These are phyloP conservation scores for Euura saliciscinereae DNA, from an alignment of 1,140 invertebrate species.

Conservation along the genomic window DNA sequence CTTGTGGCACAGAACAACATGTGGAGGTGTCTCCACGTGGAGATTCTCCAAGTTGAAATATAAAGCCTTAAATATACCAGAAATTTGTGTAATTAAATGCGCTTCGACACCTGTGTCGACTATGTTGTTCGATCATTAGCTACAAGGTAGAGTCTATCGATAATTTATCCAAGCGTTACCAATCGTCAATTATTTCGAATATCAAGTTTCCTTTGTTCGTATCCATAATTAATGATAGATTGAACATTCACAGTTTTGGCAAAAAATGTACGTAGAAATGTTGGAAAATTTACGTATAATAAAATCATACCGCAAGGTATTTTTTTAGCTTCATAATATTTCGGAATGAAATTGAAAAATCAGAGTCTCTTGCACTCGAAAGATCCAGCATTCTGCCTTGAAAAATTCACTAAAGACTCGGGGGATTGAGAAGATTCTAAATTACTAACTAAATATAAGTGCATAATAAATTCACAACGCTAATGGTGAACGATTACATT, in stretches of 20 bases:
- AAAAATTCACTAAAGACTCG: neutral
- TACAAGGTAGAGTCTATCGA: neutral
- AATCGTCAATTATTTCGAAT: neutral
- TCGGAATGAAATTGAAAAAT: too few species aligned
- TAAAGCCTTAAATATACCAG: neutral
- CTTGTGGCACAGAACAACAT: neutral
- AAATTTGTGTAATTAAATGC: neutral
- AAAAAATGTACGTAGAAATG: neutral
- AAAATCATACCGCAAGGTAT: too few species aligned
- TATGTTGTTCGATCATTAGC: neutral
- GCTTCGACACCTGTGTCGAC: neutral
- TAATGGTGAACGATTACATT: neutral
- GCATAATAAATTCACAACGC: neutral
- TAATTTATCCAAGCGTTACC: neutral
- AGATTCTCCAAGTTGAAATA: neutral
- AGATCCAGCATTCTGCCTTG: conserved; percentile 8
- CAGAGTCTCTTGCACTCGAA: neutral
- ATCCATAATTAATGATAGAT: too few species aligned
- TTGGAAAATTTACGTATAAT: neutral
- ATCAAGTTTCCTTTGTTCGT: neutral
- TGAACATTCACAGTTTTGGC: neutral
- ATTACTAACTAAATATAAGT: neutral
- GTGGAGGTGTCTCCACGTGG: neutral
- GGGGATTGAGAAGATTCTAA: neutral
- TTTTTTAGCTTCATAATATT: neutral